Percentiles rank a stretch among this genome's conserved stretches.
phyloP scores from a whole-genome alignment of 2,888 invertebrate genomes.

The Xestobium rufovillosum region DNA sequence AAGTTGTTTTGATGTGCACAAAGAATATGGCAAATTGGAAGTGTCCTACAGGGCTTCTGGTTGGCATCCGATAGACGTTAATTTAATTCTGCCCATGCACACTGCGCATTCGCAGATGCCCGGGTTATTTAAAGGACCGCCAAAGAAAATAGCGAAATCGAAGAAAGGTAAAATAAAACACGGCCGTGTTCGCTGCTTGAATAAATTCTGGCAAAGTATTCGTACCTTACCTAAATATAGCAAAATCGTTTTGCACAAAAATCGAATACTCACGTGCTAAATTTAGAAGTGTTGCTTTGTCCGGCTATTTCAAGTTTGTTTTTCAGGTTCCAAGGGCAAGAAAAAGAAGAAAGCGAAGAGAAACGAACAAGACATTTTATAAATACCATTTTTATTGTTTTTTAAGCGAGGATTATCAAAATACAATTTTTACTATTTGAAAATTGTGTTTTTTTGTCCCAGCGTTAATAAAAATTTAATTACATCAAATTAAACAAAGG shows the following conservation, averaged over 20 bases:
- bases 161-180: constrained; percentile 10
- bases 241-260: too few species aligned
- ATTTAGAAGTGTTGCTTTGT: too few species aligned
- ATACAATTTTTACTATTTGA: constrained; percentile 15
- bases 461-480: constrained; percentile 6
- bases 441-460: constrained; percentile 10
- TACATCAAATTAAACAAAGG: too few species aligned
- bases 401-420: constrained; percentile 24
- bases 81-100: constrained; percentile 28
- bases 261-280: too few species aligned
- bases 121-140: constrained; percentile 20
- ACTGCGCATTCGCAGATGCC: constrained; percentile 23
- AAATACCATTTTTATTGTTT: constrained; percentile 13
- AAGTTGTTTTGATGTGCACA: constrained; percentile 23
- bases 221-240: too few species aligned
- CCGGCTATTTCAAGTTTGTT: too few species aligned
- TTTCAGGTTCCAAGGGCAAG: too few species aligned
- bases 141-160: constrained; percentile 8
- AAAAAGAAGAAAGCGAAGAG: constrained; percentile 6
- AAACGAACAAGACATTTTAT: constrained; percentile 2
- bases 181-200: too few species aligned
- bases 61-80: constrained; percentile 29
- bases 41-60: constrained; percentile 12
- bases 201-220: too few species aligned
- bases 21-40: constrained; percentile 20